Base-by-base conservation (phyloP, 2,888 invertebrate species). In the Phaedon cochleariae region DNA sequence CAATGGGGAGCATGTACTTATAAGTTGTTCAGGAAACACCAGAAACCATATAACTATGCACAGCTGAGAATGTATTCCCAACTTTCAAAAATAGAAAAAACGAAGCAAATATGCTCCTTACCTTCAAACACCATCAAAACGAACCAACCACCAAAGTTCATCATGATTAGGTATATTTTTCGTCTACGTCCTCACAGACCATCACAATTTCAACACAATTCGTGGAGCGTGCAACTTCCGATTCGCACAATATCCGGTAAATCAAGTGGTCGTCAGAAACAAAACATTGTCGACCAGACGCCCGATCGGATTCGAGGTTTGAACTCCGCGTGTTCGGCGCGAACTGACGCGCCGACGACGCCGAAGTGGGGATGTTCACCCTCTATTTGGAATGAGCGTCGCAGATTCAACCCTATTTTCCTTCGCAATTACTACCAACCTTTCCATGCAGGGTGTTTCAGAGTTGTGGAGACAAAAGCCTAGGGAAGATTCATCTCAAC, bases 281-380 rank as follows among this genome's bases (percentile, higher is more conserved):
- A 62, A 60, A 58, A 62, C 52, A 59, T 51, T 53, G 41, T 62
- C 59, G 48, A 18, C 60, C 41, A n/a, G 48, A 59, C 37, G 59
- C 58, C 51, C 60, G 48, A 34, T 34, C 20, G 54, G 61, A 59
- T 62, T 51, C 29, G 62, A 58, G 71, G 73, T 73, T 73, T 75
- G 62, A 68, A 74, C 61, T 75, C 70, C 73, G 73, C 73, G 71
- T 70, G 71, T 70, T 72, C 69, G 68, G 69, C 73, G 73, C 73
- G 71, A 70, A 73, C 73, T 73, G 41, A 41, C 41, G 71, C 67
- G 66, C 45, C 68, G 69, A 63, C 73, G 70, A 66, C 69, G 68
- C 64, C 41, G 15, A 59, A 63, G 66, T 65, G 64, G 71, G 69
- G 73, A 71, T 70, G 70, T 72, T 69, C 72, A 72, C 73, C 70